These are phyloP conservation scores for Beroe ovata DNA, from an alignment of 37 sponge, comb jelly and placozoan genomes.

Conservation along the genomic window DNA sequence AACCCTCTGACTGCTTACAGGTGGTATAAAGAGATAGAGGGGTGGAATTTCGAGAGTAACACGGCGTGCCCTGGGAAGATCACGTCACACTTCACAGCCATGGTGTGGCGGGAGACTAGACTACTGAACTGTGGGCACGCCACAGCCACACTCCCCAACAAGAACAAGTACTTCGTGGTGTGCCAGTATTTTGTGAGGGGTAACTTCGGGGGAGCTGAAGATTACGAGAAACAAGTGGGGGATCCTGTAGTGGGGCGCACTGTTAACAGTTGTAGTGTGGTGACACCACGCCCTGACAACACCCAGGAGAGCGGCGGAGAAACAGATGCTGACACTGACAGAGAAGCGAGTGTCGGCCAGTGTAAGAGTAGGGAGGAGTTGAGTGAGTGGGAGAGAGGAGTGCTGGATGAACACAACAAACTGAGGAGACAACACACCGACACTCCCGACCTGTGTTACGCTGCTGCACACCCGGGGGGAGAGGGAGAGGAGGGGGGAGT, in stretches of 20 bases:
- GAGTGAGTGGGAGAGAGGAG: neutral
- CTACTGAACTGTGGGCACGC: neutral
- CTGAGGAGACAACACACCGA: conserved; percentile 20
- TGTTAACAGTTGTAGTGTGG: neutral
- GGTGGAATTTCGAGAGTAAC: neutral
- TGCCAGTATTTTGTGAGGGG: neutral
- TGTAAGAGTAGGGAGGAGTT: neutral
- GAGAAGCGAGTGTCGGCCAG: neutral
- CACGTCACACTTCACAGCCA: neutral
- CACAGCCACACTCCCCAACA: neutral
- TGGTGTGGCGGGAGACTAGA: neutral
- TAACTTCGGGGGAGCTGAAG: neutral
- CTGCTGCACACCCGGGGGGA: no score
- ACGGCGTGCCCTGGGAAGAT: neutral
- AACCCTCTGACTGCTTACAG: neutral
- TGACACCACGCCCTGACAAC: neutral
- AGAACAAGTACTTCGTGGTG: neutral
- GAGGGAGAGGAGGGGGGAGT: conserved; percentile 26
- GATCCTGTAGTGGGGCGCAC: neutral
- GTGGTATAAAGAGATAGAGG: neutral
- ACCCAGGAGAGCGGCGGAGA: neutral
- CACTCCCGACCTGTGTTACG: conserved; percentile 27
- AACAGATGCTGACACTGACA: neutral
- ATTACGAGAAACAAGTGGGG: neutral
- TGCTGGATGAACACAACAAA: conserved; percentile 26